Percentiles rank a stretch among this genome's conserved stretches.
phyloP scores from a whole-genome alignment of 1,140 invertebrate species.

The Anagrus nilaparvatae region DNA sequence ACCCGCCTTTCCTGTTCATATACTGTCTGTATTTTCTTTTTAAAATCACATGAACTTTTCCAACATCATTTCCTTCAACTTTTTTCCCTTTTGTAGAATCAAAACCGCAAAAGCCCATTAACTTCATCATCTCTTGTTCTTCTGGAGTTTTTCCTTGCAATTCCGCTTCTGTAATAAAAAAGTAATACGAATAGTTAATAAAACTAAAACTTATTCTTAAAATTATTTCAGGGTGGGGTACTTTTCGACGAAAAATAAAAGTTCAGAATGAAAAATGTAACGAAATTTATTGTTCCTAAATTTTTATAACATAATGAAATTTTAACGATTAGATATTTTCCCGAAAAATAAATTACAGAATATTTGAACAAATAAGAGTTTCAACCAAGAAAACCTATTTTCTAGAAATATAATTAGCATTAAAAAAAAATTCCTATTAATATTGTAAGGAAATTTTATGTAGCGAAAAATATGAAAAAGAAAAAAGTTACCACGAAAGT shows the following conservation, averaged over 20 bases:
- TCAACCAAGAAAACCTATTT: no score
- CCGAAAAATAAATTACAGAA: no score
- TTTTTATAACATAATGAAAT: no score
- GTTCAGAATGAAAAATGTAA: no score
- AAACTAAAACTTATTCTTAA: background rate
- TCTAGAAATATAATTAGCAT: no score
- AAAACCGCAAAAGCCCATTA: slow-evolving; percentile 95
- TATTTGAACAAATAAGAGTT: no score
- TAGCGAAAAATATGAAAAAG: no score
- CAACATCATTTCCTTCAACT: slow-evolving; percentile 86
- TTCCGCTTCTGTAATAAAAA: slow-evolving; percentile 48
- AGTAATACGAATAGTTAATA: slow-evolving; percentile 18
- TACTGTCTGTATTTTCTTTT: slow-evolving; percentile 98
- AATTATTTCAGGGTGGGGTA: background rate
- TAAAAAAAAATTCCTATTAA: no score
- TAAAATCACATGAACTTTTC: slow-evolving; percentile 87
- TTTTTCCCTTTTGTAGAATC: slow-evolving; percentile 92
- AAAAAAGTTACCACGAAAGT: no score
- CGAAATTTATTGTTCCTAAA: no score
- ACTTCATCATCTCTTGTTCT: slow-evolving; percentile 91
- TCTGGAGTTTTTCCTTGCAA: slow-evolving; percentile 76
- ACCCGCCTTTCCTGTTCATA: slow-evolving; percentile 98
- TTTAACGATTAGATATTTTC: no score
- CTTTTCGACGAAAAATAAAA: background rate
- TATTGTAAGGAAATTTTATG: no score